phyloP scores from a whole-genome alignment of 2,888 invertebrate species.

The Choristoneura rosaceana region DNA sequence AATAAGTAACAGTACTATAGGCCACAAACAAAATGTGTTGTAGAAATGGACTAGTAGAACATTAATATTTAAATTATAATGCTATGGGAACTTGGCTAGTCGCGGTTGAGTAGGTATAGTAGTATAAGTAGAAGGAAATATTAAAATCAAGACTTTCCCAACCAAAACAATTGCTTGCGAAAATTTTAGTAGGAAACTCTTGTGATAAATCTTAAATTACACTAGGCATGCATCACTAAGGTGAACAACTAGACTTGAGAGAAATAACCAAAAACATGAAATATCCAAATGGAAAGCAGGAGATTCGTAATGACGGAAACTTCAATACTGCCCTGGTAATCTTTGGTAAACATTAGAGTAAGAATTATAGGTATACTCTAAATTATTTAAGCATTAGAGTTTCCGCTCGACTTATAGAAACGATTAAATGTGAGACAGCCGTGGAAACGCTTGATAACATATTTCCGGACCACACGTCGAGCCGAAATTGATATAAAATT shows the following conservation, averaged over 20 bases:
- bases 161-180: no score
- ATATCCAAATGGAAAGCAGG: background rate
- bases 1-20: no score
- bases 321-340: slow-evolving; percentile 19
- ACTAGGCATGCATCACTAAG: background rate
- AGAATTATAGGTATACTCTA: slow-evolving; percentile 50
- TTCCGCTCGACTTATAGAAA: slow-evolving; percentile 53
- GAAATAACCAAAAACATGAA: background rate
- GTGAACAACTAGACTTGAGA: background rate
- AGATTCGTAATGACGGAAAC: slow-evolving; percentile 10
- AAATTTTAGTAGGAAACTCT: no score
- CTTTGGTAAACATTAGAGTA: slow-evolving; percentile 34
- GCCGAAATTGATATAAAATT: slow-evolving; percentile 53
- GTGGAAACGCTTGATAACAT: slow-evolving; percentile 53
- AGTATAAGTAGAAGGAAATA: no score
- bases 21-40: no score
- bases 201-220: no score
- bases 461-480: slow-evolving; percentile 74
- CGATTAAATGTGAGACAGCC: slow-evolving; percentile 58
- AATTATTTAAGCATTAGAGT: slow-evolving; percentile 71
- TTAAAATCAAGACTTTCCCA: no score
- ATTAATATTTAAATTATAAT: no score
- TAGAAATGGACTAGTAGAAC: no score
- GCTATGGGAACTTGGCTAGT: no score
- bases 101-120: no score